A percentile compares a stretch with the other conserved stretches of the same genome.
phyloP scores from a whole-genome alignment of 2,797 vertebrate genomes.

The Anolis apletophallus region DNA sequence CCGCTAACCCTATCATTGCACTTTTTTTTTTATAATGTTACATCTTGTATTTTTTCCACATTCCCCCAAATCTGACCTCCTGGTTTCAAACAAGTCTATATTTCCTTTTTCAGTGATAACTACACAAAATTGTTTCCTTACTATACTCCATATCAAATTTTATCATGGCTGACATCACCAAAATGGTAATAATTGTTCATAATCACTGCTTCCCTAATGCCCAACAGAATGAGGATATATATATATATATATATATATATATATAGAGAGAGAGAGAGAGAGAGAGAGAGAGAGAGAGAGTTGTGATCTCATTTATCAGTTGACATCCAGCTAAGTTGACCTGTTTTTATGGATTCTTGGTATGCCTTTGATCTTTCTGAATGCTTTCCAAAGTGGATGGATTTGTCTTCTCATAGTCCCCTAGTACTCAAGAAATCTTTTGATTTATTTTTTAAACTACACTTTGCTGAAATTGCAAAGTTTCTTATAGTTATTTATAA shows the following conservation, averaged over 20 bases:
- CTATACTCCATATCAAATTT: slow-evolving; percentile 50
- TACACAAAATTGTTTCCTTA: slow-evolving; percentile 45
- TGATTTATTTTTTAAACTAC: too few species aligned
- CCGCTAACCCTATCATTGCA: slow-evolving; percentile 58
- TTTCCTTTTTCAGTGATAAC: slow-evolving; percentile 51
- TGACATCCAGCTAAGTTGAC: slow-evolving; percentile 53
- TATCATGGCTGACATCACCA: slow-evolving; percentile 46
- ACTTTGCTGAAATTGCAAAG: too few species aligned
- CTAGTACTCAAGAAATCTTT: too few species aligned
- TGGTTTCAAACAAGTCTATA: slow-evolving; percentile 46
- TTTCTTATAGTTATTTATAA: too few species aligned
- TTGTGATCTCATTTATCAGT: slow-evolving; percentile 48
- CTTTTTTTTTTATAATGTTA: slow-evolving; percentile 54
- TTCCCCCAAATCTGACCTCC: slow-evolving; percentile 38
- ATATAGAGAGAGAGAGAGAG: too few species aligned
- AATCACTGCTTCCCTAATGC: slow-evolving; percentile 47
- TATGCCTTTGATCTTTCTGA: slow-evolving; percentile 62
- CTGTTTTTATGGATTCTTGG: slow-evolving; percentile 50
- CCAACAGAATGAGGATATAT: slow-evolving; percentile 12
- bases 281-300: too few species aligned
- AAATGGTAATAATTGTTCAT: slow-evolving; percentile 54
- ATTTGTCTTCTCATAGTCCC: slow-evolving; percentile 38
- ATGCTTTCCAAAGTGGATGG: slow-evolving; percentile 58
- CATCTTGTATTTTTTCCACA: slow-evolving; percentile 35
- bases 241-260: too few species aligned